These are phyloP conservation scores for Limonius californicus DNA, from an alignment of 1,140 invertebrate species.

Conservation along the genomic window DNA sequence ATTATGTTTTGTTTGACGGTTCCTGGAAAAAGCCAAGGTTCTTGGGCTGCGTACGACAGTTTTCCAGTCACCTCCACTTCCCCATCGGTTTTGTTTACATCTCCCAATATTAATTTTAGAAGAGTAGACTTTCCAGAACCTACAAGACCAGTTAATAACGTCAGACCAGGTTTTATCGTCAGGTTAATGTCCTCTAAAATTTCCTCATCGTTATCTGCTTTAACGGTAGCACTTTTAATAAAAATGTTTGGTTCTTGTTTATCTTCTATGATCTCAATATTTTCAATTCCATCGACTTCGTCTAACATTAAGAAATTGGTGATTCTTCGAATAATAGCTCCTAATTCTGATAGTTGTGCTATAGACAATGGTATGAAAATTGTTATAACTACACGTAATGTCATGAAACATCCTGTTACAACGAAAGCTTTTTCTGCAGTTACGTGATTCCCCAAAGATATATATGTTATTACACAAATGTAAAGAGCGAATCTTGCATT, in stretches of 20 bases:
- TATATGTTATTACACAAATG: constrained; percentile 62
- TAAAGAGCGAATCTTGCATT: constrained; percentile 23
- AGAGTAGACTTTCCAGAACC: constrained; percentile 78
- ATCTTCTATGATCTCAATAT: constrained; percentile 16
- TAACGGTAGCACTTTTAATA: background rate
- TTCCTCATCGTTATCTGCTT: background rate
- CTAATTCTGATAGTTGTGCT: constrained; percentile 53
- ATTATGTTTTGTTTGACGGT: constrained; percentile 59
- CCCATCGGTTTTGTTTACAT: constrained; percentile 62
- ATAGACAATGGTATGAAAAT: constrained; percentile 68
- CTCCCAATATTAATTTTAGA: constrained; percentile 66
- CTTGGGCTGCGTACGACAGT: constrained; percentile 66
- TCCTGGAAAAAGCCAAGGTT: constrained; percentile 66
- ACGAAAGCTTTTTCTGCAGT: constrained; percentile 74
- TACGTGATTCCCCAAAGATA: constrained; percentile 60
- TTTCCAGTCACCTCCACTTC: constrained; percentile 53
- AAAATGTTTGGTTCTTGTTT: background rate
- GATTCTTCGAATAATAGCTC: constrained; percentile 56
- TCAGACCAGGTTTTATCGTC: constrained; percentile 55
- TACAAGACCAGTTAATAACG: constrained; percentile 74
- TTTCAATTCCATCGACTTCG: constrained; percentile 45
- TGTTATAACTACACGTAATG: constrained; percentile 66
- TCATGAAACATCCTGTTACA: constrained; percentile 68
- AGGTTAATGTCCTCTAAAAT: constrained; percentile 48
- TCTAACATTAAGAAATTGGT: constrained; percentile 62